Conservation (phyloP, 2,113 vertebrate species). For the Phylloscopus trochilus region DNA sequence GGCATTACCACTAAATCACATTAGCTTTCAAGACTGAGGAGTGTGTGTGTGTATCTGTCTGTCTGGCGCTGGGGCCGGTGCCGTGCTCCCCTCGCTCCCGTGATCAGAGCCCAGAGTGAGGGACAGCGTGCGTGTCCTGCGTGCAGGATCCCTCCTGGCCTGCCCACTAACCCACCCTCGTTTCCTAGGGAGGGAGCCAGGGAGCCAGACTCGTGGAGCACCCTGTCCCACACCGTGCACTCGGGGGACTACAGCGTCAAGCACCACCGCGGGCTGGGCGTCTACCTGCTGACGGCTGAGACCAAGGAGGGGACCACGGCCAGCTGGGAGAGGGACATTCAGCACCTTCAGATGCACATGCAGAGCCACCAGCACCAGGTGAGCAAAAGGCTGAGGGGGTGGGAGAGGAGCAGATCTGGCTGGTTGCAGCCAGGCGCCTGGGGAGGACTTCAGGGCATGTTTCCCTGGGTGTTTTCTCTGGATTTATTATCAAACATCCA, state of each 20-base stretch:
- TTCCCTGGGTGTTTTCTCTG: background rate
- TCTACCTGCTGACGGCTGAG: conserved; percentile 84
- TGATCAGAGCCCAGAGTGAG: conserved; percentile 23
- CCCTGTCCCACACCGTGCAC: conserved; percentile 68
- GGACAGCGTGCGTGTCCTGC: background rate
- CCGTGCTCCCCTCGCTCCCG: accelerated
- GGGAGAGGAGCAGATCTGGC: background rate
- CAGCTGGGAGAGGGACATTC: conserved; percentile 73
- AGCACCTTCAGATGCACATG: conserved; percentile 74
- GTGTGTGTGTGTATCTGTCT: background rate
- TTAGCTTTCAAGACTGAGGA: background rate
- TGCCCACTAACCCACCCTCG: background rate
- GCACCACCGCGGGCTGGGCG: conserved; percentile 78
- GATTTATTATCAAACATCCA: background rate
- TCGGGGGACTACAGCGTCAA: conserved; percentile 75
- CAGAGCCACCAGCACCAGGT: conserved; percentile 71
- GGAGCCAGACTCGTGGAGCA: conserved; percentile 68
- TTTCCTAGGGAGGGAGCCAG: conserved; percentile 70
- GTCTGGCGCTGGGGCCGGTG: background rate
- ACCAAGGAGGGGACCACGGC: conserved; percentile 37
- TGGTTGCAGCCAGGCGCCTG: background rate
- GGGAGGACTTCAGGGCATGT: background rate
- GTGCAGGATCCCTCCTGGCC: background rate
- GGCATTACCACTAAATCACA: background rate
- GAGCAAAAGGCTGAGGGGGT: background rate